Percentiles rank a stretch among this genome's conserved stretches.
phyloP scores from a whole-genome alignment of 2,113 vertebrate genomes.

The Antechinus stuartii region DNA sequence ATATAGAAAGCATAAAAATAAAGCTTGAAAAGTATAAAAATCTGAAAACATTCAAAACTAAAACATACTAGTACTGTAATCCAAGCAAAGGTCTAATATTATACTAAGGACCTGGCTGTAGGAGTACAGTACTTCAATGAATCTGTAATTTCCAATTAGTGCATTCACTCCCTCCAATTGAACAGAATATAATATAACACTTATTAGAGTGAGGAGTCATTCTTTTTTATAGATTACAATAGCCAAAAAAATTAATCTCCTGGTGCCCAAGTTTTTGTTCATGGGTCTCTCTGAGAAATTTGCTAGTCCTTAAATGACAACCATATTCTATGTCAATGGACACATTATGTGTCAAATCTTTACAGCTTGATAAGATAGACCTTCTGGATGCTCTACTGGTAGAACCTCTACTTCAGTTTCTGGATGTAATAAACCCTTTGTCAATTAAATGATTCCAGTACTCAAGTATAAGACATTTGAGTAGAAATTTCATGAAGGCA shows the following conservation, averaged over 20 bases:
- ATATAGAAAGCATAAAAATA: slow-evolving; percentile 46
- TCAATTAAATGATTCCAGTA: background rate
- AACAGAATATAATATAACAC: background rate
- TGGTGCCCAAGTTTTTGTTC: background rate
- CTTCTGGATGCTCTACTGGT: background rate
- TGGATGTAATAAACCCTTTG: background rate
- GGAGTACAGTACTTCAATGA: background rate
- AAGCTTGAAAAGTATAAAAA: slow-evolving; percentile 31
- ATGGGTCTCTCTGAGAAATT: background rate
- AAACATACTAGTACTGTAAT: background rate
- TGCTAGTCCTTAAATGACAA: background rate
- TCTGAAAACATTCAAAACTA: slow-evolving; percentile 37
- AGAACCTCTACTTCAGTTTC: background rate
- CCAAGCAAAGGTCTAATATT: slow-evolving; percentile 25
- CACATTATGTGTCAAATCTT: background rate
- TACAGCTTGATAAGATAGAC: too few relatives aligned
- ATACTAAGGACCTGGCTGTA: background rate
- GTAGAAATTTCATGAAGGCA: background rate
- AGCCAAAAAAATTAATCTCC: background rate
- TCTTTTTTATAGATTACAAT: background rate
- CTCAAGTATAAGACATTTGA: background rate
- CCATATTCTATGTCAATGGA: background rate
- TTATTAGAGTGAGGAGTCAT: background rate
- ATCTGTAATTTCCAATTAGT: background rate
- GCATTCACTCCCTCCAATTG: background rate